phyloP scores from a whole-genome alignment of 2,113 vertebrate genomes.

The Microcebus tavaratra region DNA sequence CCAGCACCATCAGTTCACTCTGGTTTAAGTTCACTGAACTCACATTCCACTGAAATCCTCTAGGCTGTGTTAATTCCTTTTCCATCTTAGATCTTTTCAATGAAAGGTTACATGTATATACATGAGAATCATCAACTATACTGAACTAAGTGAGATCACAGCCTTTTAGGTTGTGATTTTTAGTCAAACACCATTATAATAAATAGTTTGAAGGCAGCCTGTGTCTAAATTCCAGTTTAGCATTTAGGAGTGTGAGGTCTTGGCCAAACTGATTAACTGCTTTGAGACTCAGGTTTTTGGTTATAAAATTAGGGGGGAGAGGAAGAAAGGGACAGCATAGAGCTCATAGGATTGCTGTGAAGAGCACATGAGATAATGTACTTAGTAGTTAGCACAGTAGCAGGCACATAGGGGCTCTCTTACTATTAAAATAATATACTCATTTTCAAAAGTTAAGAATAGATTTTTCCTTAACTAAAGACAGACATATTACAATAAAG shows the following conservation, averaged over 20 bases:
- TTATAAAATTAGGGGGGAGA: background rate
- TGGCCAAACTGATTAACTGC: background rate
- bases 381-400: background rate
- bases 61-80: background rate
- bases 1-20: background rate
- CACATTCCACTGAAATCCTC: background rate
- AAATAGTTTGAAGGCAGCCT: background rate
- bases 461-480: slow-evolving; percentile 18
- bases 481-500: background rate
- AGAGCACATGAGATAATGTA: no score
- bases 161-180: background rate
- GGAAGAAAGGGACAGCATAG: background rate
- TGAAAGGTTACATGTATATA: background rate
- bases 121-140: background rate
- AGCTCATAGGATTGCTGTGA: background rate
- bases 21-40: background rate
- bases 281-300: background rate
- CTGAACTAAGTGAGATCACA: background rate
- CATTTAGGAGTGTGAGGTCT: background rate
- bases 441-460: background rate
- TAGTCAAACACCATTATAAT: background rate
- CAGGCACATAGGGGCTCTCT: background rate
- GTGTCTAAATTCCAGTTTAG: background rate
- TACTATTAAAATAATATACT: background rate
- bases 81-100: background rate